A percentile compares a stretch with the other conserved stretches of the same genome.
phyloP scores from a whole-genome alignment of 2,888 invertebrate genomes.

The Pristionchus exspectatus region DNA sequence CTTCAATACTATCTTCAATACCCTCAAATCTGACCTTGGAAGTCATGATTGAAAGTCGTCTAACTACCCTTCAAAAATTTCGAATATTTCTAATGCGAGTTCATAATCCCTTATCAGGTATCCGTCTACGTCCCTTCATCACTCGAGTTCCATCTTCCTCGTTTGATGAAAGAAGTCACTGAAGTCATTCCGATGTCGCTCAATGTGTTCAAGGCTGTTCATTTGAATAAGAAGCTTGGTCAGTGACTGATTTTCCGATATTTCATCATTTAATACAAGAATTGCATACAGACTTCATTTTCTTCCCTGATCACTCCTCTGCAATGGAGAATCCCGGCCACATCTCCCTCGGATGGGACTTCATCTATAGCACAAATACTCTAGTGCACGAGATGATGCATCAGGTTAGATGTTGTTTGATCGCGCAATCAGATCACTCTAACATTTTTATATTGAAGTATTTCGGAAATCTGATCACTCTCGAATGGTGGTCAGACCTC shows the following conservation, averaged over 20 bases:
- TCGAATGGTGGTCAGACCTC: slow-evolving; percentile 23
- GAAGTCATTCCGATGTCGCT: neutral
- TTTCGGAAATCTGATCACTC: slow-evolving; percentile 18
- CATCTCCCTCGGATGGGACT: neutral
- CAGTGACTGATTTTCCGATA: neutral
- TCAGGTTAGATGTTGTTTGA: neutral
- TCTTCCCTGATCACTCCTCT: slow-evolving; percentile 18
- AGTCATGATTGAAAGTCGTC: too few relatives aligned
- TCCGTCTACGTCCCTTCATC: neutral
- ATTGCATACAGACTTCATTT: neutral
- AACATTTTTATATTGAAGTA: neutral
- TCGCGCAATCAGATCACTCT: neutral
- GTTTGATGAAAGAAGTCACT: neutral
- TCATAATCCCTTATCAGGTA: neutral
- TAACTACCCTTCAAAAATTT: too few relatives aligned
- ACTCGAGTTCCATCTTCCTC: neutral
- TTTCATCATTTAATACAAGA: neutral
- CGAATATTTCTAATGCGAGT: neutral
- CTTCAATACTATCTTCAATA: neutral
- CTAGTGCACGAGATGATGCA: slow-evolving; percentile 46
- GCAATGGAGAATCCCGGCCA: slow-evolving; percentile 31
- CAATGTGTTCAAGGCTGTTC: neutral
- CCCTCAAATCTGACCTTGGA: too few relatives aligned
- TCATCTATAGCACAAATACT: neutral
- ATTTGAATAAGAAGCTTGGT: slow-evolving; percentile 12